Base-by-base conservation (phyloP, 2,113 vertebrate species). In the Antechinus flavipes region DNA sequence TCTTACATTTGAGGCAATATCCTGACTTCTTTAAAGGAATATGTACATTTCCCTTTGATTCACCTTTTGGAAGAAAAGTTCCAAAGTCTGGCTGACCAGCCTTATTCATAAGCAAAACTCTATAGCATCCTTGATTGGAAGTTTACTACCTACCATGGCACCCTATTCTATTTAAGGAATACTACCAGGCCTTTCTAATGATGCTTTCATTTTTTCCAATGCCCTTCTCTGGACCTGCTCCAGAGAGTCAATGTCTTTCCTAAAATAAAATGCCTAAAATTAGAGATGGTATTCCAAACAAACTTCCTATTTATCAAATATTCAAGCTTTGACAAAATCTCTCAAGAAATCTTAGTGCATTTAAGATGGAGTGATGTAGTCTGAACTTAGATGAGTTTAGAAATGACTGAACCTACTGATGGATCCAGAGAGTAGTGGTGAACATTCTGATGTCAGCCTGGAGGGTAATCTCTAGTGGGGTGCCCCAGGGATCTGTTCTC, bases 41-140 rank as follows among this genome's bases (percentile, higher is more conserved):
- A 1, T 92, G 53, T 89, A 56, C 94, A 76, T 97, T 92, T 54
- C 50, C n/a, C 68, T 93, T 95, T 46, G n/a, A 42, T 94, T 90
- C 24, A 49, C 50, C 46, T 84, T 94, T 68, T 68, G 61, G 35
- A 19, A 95, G 92, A 92, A 93, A 96, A 90, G 84, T 68, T 58
- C 61, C 46, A 47, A 90, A 50, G 76, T 91, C 14, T 91, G 68
- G 61, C 91, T 68, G 58, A 93, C 42, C 96, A 95, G 19, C n/a
- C 68, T 84, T 35, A 84, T 84, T 84, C n/a, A 42, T 42, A 23
- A 84, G 61, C 16, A 8, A n/a, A 42, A 9, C 68, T 42, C 68
- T 42, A 42, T 23, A 22, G n/a, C 35, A 84, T 84, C 68, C n/a
- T 26, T n/a, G 1, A n/a, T 35, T n/a, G 30, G 14, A 76, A n/a